These are phyloP conservation scores for Egretta garzetta DNA, from an alignment of 2,113 vertebrate species.

Conservation along the genomic window DNA sequence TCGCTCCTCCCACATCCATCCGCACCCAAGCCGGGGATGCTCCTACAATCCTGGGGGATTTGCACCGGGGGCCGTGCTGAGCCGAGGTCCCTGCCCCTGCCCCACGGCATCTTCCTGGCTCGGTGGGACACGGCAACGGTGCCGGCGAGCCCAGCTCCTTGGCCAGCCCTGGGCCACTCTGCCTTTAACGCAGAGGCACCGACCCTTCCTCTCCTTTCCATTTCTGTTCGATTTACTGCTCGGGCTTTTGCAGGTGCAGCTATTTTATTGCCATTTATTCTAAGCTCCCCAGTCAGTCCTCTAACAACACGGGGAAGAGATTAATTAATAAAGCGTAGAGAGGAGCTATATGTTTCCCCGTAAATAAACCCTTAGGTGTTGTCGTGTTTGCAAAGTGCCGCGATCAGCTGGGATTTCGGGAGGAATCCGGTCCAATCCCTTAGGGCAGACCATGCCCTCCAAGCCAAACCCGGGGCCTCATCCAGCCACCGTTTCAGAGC, in stretches of 20 bases:
- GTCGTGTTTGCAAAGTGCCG: background rate
- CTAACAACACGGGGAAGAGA: fast-evolving
- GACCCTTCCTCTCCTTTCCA: background rate
- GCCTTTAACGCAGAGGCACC: background rate
- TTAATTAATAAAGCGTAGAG: background rate
- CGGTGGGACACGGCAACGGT: fast-evolving
- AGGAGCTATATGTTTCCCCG: fast-evolving
- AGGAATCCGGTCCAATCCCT: background rate
- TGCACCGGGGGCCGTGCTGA: fast-evolving
- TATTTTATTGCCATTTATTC: background rate
- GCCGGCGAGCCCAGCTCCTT: fast-evolving
- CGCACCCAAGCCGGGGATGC: background rate
- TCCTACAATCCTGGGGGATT: fast-evolving
- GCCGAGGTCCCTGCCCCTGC: background rate
- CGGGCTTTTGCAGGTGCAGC: background rate
- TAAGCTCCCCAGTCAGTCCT: background rate
- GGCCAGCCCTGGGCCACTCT: background rate
- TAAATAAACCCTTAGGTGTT: background rate
- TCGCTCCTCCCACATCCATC: fast-evolving
- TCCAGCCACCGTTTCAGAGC: background rate
- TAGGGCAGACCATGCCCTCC: background rate
- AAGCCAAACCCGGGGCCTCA: no score
- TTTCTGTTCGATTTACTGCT: fast-evolving
- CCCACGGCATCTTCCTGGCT: background rate
- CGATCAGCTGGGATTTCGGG: background rate